Percentiles rank a stretch among this genome's conserved stretches.
Conservation (phyloP, 2,113 vertebrate genomes). For the Indri indri region DNA sequence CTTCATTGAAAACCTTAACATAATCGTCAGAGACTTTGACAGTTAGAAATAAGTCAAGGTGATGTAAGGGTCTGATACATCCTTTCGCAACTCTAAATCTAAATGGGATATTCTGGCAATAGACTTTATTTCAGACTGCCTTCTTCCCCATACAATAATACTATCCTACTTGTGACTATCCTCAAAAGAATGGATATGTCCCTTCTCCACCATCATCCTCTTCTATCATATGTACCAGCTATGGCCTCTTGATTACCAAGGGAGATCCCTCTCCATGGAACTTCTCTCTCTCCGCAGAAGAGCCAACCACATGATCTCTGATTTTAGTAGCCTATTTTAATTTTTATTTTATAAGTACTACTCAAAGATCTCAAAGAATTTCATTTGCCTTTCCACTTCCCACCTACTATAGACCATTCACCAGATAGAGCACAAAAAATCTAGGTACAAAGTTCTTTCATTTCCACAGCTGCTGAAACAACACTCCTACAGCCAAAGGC, state of each 20-base stretch:
- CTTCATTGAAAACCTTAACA: not conserved
- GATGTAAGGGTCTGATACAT: not conserved
- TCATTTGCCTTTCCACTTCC: not conserved
- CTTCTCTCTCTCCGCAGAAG: not conserved
- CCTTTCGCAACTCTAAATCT: not conserved
- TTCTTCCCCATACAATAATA: not conserved
- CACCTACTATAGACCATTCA: not conserved
- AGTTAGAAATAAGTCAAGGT: not conserved
- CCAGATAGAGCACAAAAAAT: not conserved
- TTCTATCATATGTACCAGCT: not conserved
- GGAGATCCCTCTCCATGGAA: not conserved
- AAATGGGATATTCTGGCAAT: not conserved
- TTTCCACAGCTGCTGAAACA: not conserved
- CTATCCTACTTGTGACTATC: not conserved
- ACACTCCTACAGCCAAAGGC: not conserved
- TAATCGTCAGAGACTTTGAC: not conserved
- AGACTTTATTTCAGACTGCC: not conserved
- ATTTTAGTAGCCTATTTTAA: not conserved
- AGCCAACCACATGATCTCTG: not conserved
- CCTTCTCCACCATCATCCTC: not conserved
- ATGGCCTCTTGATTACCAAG: not conserved
- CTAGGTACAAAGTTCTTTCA: not conserved
- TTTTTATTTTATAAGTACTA: not conserved
- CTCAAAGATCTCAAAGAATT: not conserved
- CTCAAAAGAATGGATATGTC: not conserved